phyloP scores from a whole-genome alignment of 2,888 invertebrate species.

The Idaea biselata region DNA sequence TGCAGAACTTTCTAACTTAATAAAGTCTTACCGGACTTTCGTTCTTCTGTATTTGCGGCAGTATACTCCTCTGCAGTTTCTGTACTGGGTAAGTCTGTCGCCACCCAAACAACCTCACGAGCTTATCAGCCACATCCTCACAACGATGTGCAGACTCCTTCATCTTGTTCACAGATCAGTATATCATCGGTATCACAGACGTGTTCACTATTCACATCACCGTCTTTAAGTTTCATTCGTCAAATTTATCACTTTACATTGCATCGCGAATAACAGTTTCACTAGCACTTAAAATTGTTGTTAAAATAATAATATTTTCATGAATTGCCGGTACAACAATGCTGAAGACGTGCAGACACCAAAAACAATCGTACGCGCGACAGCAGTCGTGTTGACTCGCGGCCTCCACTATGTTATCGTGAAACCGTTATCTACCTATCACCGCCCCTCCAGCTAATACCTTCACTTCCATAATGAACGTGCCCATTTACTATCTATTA shows the following conservation, averaged over 20 bases:
- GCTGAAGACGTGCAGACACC: constrained; percentile 4
- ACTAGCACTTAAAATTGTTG: not conserved
- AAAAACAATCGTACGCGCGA: not conserved
- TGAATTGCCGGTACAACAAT: not conserved
- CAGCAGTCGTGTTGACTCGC: constrained; percentile 19
- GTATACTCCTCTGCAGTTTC: constrained; percentile 84
- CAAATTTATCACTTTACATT: not conserved
- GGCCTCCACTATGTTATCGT: constrained; percentile 62
- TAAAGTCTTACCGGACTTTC: constrained; percentile 52
- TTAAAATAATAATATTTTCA: not conserved
- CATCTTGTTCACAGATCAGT: constrained; percentile 53
- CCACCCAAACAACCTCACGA: constrained; percentile 89
- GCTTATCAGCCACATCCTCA: constrained; percentile 88
- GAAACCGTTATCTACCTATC: constrained; percentile 66
- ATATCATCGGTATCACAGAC: constrained; percentile 9
- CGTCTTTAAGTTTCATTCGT: not conserved
- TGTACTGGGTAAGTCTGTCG: constrained; percentile 90
- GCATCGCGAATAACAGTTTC: not conserved
- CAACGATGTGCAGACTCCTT: constrained; percentile 85
- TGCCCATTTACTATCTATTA: not conserved
- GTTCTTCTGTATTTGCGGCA: constrained; percentile 60
- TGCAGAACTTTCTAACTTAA: not conserved
- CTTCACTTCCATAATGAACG: constrained; percentile 39
- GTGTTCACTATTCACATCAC: not conserved
- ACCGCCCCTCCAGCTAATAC: constrained; percentile 55